Evolutionary conservation across 1,140 invertebrate species (phyloP), one percentile per base, ranked within the genome.

Genomic region (Oppia nitens): DNA sequence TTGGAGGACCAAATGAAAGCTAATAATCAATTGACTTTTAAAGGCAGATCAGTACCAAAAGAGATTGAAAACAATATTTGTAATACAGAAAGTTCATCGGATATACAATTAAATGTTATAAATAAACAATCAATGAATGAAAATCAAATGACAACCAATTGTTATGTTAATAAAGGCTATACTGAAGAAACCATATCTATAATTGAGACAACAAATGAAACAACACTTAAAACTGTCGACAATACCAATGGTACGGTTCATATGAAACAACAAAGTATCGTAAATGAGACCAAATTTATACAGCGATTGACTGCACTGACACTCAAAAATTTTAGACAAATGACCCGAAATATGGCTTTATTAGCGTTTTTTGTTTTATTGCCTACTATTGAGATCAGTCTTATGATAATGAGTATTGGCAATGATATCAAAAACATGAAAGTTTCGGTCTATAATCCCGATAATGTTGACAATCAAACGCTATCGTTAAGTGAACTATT

Each of bases 371-470:
- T 94, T 66, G 88, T 94, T 66, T 82, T 84, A 12, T 72, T 95
- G 64, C 91, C 91, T 26, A 84, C 90, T 2, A 82, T 89, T 72
- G 89, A 95, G 75, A 87, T 90, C n/a, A 83, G 92, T 52, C 78
- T 95, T 3, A 95, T 96, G 76, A 96, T 91, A 71, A 69, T 93
- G 62, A 87, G 90, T 24, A 91, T 96, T 63, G 92, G 92, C 59
- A 78, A 85, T 29, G 85, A 91, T 68, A 91, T 91, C 0, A 81
- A 79, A 50, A 82, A 84, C 48, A 76, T 96, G 0, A 79, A 79
- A 63, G 64, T 96, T 68, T 87, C 85, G 29, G 78, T 95, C 57
- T 84, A 91, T 47, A 61, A 57, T 47, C 6, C 26, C 12, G 57
- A 59, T 12, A n/a, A 17, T 6, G 20, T 12, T 3, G 27, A n/a